phyloP scores from a whole-genome alignment of 2,797 vertebrate genomes.

The Jordanella pulchra region DNA sequence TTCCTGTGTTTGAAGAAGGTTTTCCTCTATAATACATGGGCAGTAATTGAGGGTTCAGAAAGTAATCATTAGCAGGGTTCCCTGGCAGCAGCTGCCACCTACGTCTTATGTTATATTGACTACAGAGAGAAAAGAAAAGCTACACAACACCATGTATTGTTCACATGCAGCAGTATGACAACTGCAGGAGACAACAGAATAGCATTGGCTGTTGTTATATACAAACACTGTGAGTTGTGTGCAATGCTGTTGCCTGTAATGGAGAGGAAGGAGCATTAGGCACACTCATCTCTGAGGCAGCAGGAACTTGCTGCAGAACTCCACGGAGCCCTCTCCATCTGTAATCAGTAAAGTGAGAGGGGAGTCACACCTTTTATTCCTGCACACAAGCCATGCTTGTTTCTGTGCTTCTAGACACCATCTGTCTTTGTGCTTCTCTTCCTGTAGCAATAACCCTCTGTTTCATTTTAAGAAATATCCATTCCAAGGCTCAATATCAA shows the following conservation, averaged over 20 bases:
- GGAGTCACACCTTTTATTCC: constrained; percentile 71
- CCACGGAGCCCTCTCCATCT: constrained; percentile 70
- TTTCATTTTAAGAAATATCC: neutral
- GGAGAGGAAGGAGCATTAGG: constrained; percentile 65
- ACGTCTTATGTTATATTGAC: constrained; percentile 39
- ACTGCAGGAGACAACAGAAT: constrained; percentile 59
- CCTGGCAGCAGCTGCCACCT: constrained; percentile 51
- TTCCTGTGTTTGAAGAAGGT: constrained; percentile 14
- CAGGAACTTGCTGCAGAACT: constrained; percentile 73
- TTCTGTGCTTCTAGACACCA: constrained; percentile 21
- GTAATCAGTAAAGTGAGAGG: constrained; percentile 70
- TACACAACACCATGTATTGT: constrained; percentile 38
- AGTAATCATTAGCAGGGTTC: constrained; percentile 57
- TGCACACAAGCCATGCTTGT: constrained; percentile 61
- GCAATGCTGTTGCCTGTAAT: constrained; percentile 66
- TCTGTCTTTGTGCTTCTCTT: constrained; percentile 4
- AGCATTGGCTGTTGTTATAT: constrained; percentile 53
- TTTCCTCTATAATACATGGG: constrained; percentile 19
- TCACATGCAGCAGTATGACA: constrained; percentile 48
- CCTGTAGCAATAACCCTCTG: neutral
- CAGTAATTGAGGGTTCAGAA: constrained; percentile 58
- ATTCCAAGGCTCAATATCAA: constrained; percentile 1
- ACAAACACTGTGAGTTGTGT: constrained; percentile 15
- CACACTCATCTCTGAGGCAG: constrained; percentile 74
- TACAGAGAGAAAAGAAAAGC: constrained; percentile 24